phyloP scores from a whole-genome alignment of 1,140 invertebrate genomes.

The Drosophila littoralis region DNA sequence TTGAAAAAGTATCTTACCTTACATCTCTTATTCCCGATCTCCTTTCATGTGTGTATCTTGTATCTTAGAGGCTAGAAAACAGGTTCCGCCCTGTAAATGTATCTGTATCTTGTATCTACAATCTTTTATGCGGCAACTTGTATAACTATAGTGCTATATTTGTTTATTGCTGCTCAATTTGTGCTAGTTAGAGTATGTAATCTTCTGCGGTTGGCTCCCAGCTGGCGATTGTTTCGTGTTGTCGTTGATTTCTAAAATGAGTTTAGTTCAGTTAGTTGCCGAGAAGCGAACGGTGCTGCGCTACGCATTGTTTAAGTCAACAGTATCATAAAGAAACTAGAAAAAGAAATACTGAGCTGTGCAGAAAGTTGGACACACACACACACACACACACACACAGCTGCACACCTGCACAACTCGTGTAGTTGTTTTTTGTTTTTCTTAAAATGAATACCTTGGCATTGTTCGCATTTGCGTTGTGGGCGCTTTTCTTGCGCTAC shows the following conservation, averaged over 20 bases:
- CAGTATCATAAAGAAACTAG: no score
- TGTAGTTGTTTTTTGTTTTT: constrained; percentile 1
- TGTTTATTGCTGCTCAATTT: not conserved
- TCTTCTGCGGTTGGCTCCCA: not conserved
- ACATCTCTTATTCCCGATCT: not conserved
- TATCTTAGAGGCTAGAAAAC: not conserved
- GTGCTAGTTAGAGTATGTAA: not conserved
- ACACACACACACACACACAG: no score
- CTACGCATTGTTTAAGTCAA: not conserved
- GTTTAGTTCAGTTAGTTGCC: constrained; percentile 24
- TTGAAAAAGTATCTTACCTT: not conserved
- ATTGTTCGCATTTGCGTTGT: constrained; percentile 69
- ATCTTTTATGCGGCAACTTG: not conserved
- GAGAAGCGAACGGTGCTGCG: constrained; percentile 45
- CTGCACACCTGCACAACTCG: no score
- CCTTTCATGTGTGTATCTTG: not conserved
- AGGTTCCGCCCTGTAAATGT: not conserved
- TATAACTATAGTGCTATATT: not conserved
- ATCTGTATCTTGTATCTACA: not conserved
- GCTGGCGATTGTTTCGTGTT: not conserved
- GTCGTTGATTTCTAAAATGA: not conserved
- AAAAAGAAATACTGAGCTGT: not conserved
- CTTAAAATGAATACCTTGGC: constrained; percentile 62
- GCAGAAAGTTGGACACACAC: not conserved
- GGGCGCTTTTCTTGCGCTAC: constrained; percentile 73